Conservation (phyloP, 2,113 vertebrate genomes). For the Myotis davidii region DNA sequence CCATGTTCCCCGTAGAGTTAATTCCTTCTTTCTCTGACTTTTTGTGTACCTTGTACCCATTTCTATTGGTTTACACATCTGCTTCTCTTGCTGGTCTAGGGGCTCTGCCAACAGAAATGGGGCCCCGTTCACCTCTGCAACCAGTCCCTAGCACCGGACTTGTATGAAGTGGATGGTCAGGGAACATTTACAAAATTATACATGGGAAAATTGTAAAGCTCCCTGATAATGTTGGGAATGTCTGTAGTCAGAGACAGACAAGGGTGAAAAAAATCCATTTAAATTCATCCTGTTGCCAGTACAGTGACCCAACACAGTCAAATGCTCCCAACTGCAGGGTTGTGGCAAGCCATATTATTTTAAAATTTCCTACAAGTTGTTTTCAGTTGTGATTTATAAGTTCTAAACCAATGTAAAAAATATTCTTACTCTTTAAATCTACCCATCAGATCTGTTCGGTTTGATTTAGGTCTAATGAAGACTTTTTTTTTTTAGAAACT, state of each 20-base stretch:
- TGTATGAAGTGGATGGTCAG: background rate
- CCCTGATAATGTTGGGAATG: background rate
- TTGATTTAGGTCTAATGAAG: background rate
- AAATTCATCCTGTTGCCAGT: background rate
- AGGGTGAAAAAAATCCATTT: background rate
- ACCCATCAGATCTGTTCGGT: background rate
- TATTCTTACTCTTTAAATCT: constrained; percentile 9
- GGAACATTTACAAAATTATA: background rate
- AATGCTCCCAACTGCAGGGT: background rate
- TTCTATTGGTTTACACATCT: background rate
- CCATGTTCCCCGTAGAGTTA: background rate
- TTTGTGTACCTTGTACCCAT: background rate
- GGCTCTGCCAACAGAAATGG: background rate
- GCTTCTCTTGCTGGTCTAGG: background rate
- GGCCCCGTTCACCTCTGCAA: background rate
- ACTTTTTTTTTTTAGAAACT: background rate
- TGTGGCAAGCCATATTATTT: background rate
- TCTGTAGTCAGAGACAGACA: background rate
- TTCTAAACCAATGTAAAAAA: background rate
- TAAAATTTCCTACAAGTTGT: background rate
- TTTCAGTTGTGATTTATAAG: constrained; percentile 10
- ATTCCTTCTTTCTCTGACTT: background rate
- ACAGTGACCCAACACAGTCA: background rate
- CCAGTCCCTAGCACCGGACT: background rate
- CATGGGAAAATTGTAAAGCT: background rate